Base-by-base conservation (phyloP, 2,113 vertebrate genomes). In the Bos javanicus region DNA sequence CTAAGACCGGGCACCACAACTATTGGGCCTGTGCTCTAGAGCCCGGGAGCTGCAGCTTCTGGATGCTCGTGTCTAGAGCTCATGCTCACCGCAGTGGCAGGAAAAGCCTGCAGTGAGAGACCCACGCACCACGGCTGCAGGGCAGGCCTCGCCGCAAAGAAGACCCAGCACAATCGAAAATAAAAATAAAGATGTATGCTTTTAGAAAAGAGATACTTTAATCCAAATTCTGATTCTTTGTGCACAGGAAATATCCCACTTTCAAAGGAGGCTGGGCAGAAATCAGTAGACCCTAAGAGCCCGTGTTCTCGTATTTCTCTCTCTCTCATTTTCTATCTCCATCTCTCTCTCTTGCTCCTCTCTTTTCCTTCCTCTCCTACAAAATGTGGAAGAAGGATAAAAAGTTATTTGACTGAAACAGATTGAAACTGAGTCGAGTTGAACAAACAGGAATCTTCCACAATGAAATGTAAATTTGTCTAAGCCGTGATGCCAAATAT, bases 401-500 rank as follows among this genome's bases (percentile, higher is more conserved):
- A 97, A 85, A 56, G 76, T 95, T 86, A 86, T 96, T 96, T 98
- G 95, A 71, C 85, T 96, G 94, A 96, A 98, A 97, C 94, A 96
- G 97, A 97, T 93, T 92, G 94, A 94, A 91, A 86, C 81, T 83
- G 91, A 98, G 92, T 92, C 91, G 98, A 89, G 64, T 90, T 94
- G 97, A 98, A 97, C 96, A 98, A 98, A 98, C 96, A 95, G 96
- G 98, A 87, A 97, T 96, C 95, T 95, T 97, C 91, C 92, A 97
- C 95, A 97, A 87, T 86, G 97, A 98, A 98, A 98, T 97, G 88
- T 97, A 97, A 98, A 98, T 98, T 96, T 98, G 95, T 90, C 97
- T 97, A 95, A 97, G 96, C 94, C 74, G 46, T 11, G 16, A 82
- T 95, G 94, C 97, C 97, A 98, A 97, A 48, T 81, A 48, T 56